phyloP scores from a whole-genome alignment of 2,113 vertebrate species.

The Delphinapterus leucas region DNA sequence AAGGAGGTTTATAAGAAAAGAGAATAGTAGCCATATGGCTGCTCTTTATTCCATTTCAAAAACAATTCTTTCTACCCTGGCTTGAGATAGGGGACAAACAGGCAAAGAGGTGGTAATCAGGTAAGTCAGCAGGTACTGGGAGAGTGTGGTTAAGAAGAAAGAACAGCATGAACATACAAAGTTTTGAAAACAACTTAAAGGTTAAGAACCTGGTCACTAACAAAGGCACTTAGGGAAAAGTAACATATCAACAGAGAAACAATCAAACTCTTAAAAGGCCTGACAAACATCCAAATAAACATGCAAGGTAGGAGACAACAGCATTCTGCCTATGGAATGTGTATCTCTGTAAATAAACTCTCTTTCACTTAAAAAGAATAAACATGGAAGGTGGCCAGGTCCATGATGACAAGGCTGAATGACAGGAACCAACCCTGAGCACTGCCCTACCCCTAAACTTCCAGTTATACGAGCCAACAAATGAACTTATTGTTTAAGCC shows the following conservation, averaged over 20 bases:
- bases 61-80: not conserved
- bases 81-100: not conserved
- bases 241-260: not conserved
- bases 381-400: not conserved
- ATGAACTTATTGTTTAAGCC: not conserved
- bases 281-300: not conserved
- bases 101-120: not conserved
- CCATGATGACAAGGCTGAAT: not conserved
- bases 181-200: not conserved
- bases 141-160: not conserved
- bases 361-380: too few species aligned
- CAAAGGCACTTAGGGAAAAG: not conserved
- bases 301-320: not conserved
- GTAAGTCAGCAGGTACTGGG: not conserved
- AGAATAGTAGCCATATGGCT: not conserved
- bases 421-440: not conserved
- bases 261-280: not conserved
- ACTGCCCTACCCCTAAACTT: not conserved
- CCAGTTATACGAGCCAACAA: not conserved
- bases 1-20: not conserved
- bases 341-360: too few species aligned
- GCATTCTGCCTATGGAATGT: too few species aligned
- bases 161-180: not conserved
- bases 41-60: constrained; percentile 1
- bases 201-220: not conserved